Evolutionary conservation across 2,797 vertebrate genomes (phyloP), one percentile per base, ranked within the genome.

Genomic region (Harpagifer antarcticus): DNA sequence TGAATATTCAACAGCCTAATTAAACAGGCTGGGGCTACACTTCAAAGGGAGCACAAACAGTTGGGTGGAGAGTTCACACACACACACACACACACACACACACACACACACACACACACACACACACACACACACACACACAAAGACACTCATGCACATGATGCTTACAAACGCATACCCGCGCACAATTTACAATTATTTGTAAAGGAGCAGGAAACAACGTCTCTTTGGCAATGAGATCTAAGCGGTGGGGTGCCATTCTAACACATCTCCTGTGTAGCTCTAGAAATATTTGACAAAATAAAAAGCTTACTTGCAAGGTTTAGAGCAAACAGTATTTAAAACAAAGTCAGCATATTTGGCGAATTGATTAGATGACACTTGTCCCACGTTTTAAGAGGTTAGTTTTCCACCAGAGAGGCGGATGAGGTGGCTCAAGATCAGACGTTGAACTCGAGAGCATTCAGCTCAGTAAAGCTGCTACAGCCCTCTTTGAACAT

Each of bases 1-100:
- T 93, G 87, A 92, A 93, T 94, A 94, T 94, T 93, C 90, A 94
- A 64, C 72, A 86, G 74, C 75, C 87, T 87, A 79, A 90, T 93
- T 90, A 91, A 90, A 91, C 77, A 82, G 80, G 78, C 79, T 72
- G 75, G 73, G 75, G 76, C 55, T 58, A 43, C 10, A 45, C 86
- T 89, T 91, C 87, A 92, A 91, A 95, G 82, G 59, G 60, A 84
- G 67, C 43, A 59, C 58, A 86, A 91, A 87, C 86, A 79, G 70
- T 82, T 68, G 81, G 83, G 81, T 61, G 85, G 78, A 74, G 80
- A 82, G 76, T 78, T 83, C 66, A 79, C 65, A 58, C 71, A 60
- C 68, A 64, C 48, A 79, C 65, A 63, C 68, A 64, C 48, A 79
- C 65, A 63, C 68, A 64, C 48, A 79, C 65, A 63, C 68, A 64